Conservation (phyloP, 1,140 invertebrate genomes). For the Drosophila repletoides region DNA sequence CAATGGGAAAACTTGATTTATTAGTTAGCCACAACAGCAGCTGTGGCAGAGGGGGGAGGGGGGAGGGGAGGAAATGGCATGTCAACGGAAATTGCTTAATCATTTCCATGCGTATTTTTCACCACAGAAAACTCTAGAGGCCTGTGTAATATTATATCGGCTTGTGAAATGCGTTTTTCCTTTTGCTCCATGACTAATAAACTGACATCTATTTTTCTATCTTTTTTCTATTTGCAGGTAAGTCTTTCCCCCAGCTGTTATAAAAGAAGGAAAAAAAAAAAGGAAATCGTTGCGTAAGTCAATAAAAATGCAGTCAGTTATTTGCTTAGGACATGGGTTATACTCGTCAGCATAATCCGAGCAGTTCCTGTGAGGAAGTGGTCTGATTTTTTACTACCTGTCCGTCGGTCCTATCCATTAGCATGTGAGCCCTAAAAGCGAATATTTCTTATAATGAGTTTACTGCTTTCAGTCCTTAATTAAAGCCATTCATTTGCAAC, state of each 20-base stretch:
- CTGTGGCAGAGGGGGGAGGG: background rate
- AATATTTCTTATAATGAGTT: constrained; percentile 38
- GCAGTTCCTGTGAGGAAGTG: constrained; percentile 34
- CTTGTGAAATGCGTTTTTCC: constrained; percentile 43
- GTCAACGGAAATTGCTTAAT: constrained; percentile 77
- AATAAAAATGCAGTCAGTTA: constrained; percentile 57
- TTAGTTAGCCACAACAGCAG: constrained; percentile 13
- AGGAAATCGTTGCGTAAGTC: constrained; percentile 77
- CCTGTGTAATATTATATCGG: constrained; percentile 39
- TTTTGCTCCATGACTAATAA: constrained; percentile 52
- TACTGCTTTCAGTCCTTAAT: constrained; percentile 37
- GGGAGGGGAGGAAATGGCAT: constrained; percentile 33
- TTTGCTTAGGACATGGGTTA: constrained; percentile 60
- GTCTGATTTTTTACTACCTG: constrained; percentile 12
- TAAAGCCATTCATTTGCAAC: constrained; percentile 47
- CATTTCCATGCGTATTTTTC: constrained; percentile 60
- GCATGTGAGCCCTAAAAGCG: constrained; percentile 25
- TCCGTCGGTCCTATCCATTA: constrained; percentile 33
- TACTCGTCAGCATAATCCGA: too few species aligned
- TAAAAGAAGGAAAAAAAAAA: constrained; percentile 9
- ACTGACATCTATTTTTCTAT: constrained; percentile 17
- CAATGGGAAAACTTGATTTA: constrained; percentile 67
- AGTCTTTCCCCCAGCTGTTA: constrained; percentile 33
- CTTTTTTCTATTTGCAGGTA: constrained; percentile 54
- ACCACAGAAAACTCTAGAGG: too few species aligned